These are phyloP conservation scores for Echinometra lucunter DNA, from an alignment of 53 echinoderm and acorn worm genomes.

Conservation along the genomic window DNA sequence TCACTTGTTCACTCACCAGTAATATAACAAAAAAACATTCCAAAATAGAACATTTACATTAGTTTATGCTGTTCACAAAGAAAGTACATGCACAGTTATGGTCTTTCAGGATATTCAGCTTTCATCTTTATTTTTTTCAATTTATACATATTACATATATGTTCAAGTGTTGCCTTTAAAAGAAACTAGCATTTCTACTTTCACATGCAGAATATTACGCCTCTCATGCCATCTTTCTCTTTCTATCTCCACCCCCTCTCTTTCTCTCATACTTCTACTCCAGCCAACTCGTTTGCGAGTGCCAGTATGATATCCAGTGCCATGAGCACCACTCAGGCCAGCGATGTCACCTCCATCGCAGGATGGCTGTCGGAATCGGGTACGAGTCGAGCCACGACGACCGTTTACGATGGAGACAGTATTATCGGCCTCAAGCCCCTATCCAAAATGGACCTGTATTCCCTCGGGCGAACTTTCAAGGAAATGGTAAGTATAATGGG, in stretches of 20 bases:
- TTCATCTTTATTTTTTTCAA: no score
- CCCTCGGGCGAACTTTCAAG: slow-evolving; percentile 90
- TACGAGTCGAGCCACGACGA: slow-evolving; percentile 75
- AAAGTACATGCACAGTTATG: no score
- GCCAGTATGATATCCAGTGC: slow-evolving; percentile 58
- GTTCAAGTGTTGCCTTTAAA: no score
- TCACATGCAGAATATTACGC: not conserved
- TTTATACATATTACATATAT: no score
- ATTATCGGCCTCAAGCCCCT: slow-evolving; percentile 72
- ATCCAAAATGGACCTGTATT: slow-evolving; percentile 84
- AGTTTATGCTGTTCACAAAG: no score
- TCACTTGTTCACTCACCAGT: no score
- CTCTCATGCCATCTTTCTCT: not conserved
- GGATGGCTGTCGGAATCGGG: slow-evolving; percentile 92
- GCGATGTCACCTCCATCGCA: slow-evolving; percentile 84
- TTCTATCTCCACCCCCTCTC: no score
- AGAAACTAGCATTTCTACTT: no score
- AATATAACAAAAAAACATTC: no score
- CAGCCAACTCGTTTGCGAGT: not conserved
- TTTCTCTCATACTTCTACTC: not conserved
- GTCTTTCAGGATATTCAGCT: no score
- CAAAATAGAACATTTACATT: no score
- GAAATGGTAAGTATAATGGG: slow-evolving; percentile 82
- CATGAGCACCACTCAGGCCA: slow-evolving; percentile 74
- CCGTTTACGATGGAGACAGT: slow-evolving; percentile 79